phyloP scores from a whole-genome alignment of 2,888 invertebrate genomes.

The Cantharis nigra region DNA sequence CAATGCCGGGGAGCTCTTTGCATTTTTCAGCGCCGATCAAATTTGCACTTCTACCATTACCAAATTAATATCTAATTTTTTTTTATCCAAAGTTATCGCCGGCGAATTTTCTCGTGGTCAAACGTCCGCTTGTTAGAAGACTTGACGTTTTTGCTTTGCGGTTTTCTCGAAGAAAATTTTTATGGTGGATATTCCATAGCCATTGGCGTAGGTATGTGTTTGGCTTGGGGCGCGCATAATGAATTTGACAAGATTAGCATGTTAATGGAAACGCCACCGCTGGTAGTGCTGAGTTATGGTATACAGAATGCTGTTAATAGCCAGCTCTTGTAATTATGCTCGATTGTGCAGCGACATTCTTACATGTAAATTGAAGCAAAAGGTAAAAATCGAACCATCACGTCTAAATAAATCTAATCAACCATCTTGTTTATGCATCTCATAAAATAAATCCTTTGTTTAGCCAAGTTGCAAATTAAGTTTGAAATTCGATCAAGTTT shows the following conservation, averaged over 20 bases:
- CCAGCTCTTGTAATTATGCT: conserved; percentile 33
- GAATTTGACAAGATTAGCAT: conserved; percentile 36
- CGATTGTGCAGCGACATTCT: conserved; percentile 44
- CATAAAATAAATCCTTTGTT: conserved; percentile 40
- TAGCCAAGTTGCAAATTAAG: conserved; percentile 31
- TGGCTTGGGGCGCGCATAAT: conserved; percentile 27
- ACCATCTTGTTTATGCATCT: conserved; percentile 34
- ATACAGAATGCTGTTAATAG: conserved; percentile 17
- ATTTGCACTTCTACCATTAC: background rate
- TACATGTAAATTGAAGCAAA: conserved; percentile 42
- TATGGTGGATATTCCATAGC: conserved; percentile 21
- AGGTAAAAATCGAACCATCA: conserved; percentile 35
- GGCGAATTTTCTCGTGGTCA: background rate
- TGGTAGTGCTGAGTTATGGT: conserved; percentile 15
- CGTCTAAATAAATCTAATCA: conserved; percentile 45
- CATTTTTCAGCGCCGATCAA: background rate
- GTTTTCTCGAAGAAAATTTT: too few species aligned
- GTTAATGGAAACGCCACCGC: conserved; percentile 35
- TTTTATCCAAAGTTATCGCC: background rate
- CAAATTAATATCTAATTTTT: background rate
- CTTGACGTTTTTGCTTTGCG: too few species aligned
- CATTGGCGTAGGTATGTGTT: conserved; percentile 24
- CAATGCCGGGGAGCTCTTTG: background rate
- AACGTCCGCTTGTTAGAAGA: too few species aligned
- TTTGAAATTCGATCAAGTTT: conserved; percentile 15